Evolutionary conservation across 2,888 invertebrate genomes (phyloP), one percentile per base, ranked within the genome.

Genomic region (Archips xylosteana): DNA sequence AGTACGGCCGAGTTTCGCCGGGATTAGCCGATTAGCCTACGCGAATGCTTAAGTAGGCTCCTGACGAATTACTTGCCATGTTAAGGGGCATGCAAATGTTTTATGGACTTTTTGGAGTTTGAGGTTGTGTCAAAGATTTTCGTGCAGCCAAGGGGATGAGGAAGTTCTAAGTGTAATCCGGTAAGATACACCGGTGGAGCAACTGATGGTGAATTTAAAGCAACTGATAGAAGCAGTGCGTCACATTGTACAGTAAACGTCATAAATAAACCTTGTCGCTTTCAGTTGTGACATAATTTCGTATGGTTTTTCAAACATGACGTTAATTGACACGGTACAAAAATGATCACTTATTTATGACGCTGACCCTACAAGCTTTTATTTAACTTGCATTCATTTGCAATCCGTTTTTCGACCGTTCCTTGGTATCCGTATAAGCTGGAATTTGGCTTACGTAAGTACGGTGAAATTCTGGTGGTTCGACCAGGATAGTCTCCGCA

Each of bases 31-130:
- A 73, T 73, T 73, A 73, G 68, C 63, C 59, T 47, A 39, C 63
- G 62, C 36, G 49, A 73, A 69, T 73, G 39, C 73, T 64, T 73
- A 73, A 73, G 68, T 69, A 73, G 63, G 39, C 73, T 36, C 73
- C 63, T 73, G 73, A 73, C 73, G 73, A 73, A 73, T 73, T 68
- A 73, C 73, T 72, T 59, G 49, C 49, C 36, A 63, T 63, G 73
- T 69, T 73, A 69, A 73, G 68, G 68, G 68, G 68, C 68, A 64
- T 73, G 45, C 63, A 69, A 73, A 73, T 73, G 54, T 64, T 61
- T 61, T 54, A 45, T 39, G 36, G 57, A 57, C 1, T 62, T 15
- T 54, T 15, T 61, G 61, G 23, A 23, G 51, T 54, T 54, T 54
- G 51, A 5, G 51, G 51, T 54, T 54, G 51, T 54, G 51, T 15